Evolutionary conservation across 2,888 invertebrate species (phyloP).

Genomic region (Diabrotica balteata): DNA sequence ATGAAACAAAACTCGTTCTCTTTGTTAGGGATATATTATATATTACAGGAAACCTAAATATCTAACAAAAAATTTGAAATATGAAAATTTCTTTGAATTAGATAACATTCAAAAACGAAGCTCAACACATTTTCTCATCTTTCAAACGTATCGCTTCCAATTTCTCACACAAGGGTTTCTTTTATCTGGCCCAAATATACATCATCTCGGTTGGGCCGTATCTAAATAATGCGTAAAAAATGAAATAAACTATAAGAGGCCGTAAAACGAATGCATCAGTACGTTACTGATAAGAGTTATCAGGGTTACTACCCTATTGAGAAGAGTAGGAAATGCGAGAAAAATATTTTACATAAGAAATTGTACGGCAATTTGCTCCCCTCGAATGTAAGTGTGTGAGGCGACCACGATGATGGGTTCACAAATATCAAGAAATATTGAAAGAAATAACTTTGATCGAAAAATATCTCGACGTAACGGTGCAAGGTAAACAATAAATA

Average conservation of each 20-base stretch:
- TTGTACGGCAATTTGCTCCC: too few species aligned
- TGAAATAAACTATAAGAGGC: constrained; percentile 18
- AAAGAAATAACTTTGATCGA: too few species aligned
- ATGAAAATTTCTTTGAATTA: background rate
- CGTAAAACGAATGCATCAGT: constrained; percentile 8
- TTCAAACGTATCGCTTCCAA: constrained; percentile 14
- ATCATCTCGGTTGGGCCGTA: constrained; percentile 20
- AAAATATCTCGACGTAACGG: too few species aligned
- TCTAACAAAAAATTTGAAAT: too few species aligned
- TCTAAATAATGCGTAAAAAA: constrained; percentile 21
- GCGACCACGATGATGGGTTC: too few species aligned
- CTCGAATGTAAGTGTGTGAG: too few species aligned
- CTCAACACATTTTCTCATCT: constrained; percentile 22
- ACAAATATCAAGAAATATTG: too few species aligned
- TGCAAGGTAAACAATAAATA: too few species aligned
- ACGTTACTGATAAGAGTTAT: background rate
- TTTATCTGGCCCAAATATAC: constrained; percentile 20
- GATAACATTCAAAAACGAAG: constrained; percentile 15
- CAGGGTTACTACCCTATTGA: background rate
- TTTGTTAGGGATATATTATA: too few species aligned
- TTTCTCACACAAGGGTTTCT: constrained; percentile 21
- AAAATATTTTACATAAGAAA: background rate
- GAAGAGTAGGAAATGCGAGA: background rate
- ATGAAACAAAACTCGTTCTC: too few species aligned
- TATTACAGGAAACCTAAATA: too few species aligned